These are phyloP conservation scores for western clawed frog (Xenopus tropicalis) DNA, from an alignment of 2,113 vertebrate genomes.

Conservation along the genomic window DNA sequence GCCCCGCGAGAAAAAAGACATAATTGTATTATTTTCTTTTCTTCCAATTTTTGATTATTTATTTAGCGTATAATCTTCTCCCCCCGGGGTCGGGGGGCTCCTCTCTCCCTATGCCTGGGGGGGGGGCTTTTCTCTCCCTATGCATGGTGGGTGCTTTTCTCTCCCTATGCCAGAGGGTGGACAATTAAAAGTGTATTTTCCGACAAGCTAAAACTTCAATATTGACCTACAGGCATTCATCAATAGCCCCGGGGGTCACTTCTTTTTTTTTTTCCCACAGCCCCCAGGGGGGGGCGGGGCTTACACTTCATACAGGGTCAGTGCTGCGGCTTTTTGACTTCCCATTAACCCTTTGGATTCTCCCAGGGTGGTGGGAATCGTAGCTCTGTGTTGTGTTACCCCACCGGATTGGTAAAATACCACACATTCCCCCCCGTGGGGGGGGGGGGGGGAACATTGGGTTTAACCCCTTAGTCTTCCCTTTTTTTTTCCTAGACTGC, in stretches of 20 bases:
- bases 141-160: too few relatives aligned
- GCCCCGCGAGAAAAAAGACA: too few relatives aligned
- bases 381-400: neutral
- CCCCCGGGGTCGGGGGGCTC: too few relatives aligned
- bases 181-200: constrained; percentile 27
- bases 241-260: constrained; percentile 36
- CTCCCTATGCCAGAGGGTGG: too few relatives aligned
- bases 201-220: constrained; percentile 40
- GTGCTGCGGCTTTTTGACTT: neutral
- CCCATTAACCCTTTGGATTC: neutral
- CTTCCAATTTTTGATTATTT: too few relatives aligned
- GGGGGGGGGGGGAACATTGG: too few relatives aligned
- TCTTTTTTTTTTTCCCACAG: constrained; percentile 23
- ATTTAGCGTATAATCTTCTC: too few relatives aligned
- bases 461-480: neutral
- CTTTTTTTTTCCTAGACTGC: too few relatives aligned
- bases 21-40: too few relatives aligned
- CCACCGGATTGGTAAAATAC: neutral
- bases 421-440: neutral
- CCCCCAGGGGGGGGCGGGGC: neutral
- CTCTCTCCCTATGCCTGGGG: too few relatives aligned
- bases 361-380: neutral
- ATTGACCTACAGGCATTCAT: constrained; percentile 25
- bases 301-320: neutral
- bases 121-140: too few relatives aligned